phyloP scores from a whole-genome alignment of 2,888 invertebrate species.

The Cosmorhoe ocellata region DNA sequence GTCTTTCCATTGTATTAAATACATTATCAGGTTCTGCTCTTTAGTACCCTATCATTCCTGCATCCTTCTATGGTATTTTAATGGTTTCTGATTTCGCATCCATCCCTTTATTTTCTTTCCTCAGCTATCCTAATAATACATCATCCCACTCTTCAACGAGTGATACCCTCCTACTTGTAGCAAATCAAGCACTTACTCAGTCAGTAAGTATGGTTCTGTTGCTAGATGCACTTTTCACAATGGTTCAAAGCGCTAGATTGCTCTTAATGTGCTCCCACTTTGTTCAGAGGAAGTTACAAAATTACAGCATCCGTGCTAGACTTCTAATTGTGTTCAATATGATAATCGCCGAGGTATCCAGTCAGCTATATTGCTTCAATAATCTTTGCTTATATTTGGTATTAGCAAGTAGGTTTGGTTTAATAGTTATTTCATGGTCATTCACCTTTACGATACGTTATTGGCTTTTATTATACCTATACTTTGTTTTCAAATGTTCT shows the following conservation, averaged over 20 bases:
- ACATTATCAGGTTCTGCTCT: slow-evolving; percentile 8
- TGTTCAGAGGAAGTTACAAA: slow-evolving; percentile 59
- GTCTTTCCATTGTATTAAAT: slow-evolving; percentile 3
- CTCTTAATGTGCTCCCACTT: slow-evolving; percentile 51
- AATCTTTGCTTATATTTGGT: too few species aligned
- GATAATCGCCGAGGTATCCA: slow-evolving; percentile 20
- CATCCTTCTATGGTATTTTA: slow-evolving; percentile 10
- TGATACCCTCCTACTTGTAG: slow-evolving; percentile 8
- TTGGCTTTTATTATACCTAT: too few species aligned
- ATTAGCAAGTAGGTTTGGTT: too few species aligned
- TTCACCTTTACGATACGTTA: too few species aligned
- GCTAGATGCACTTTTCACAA: slow-evolving; percentile 52
- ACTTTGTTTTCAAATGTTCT: not conserved
- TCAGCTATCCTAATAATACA: slow-evolving; percentile 14
- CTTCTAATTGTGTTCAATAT: slow-evolving; percentile 55
- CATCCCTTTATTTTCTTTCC: slow-evolving; percentile 12
- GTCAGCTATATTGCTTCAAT: slow-evolving; percentile 8
- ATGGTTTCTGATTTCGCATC: slow-evolving; percentile 9
- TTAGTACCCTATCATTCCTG: not conserved
- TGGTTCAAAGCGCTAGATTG: slow-evolving; percentile 53
- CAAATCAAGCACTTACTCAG: slow-evolving; percentile 12
- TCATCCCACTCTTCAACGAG: slow-evolving; percentile 7
- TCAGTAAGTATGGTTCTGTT: slow-evolving; percentile 12
- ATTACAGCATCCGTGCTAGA: slow-evolving; percentile 61
- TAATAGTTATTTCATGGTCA: too few species aligned